Conservation (phyloP, 1,140 invertebrate species). For the Drosophila chauvacae region DNA sequence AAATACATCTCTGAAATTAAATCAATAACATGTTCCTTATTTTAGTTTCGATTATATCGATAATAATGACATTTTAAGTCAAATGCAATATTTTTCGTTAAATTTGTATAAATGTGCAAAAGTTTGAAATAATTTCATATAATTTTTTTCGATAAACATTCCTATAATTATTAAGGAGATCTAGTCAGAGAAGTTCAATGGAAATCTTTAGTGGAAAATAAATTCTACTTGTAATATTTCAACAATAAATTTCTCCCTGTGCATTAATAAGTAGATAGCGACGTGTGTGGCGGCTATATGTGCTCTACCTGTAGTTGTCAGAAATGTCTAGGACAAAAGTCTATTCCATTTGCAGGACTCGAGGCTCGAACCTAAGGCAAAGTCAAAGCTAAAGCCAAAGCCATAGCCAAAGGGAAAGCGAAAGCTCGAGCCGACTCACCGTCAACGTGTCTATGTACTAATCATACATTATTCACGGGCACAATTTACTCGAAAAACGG, state of each 20-base stretch:
- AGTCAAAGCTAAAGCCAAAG: conserved; percentile 11
- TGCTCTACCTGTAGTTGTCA: conserved; percentile 25
- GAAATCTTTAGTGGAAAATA: not conserved
- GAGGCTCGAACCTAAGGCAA: conserved; percentile 5
- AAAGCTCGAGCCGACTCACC: conserved; percentile 57
- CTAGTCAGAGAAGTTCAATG: not conserved
- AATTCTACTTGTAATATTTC: not conserved
- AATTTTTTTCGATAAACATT: fast-evolving
- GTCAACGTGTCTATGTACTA: conserved; percentile 80
- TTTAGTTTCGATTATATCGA: no score
- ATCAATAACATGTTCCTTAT: no score
- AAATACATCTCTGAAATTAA: no score
- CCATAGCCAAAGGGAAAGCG: conserved; percentile 22
- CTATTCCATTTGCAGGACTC: conserved; percentile 15
- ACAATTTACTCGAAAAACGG: conserved; percentile 82
- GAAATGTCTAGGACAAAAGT: conserved; percentile 46
- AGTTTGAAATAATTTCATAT: no score
- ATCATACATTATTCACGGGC: conserved; percentile 77
- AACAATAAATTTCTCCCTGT: not conserved
- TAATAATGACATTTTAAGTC: no score
- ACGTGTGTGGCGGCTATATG: conserved; percentile 3
- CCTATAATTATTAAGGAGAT: not conserved
- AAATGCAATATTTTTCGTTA: not conserved
- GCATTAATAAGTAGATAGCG: not conserved
- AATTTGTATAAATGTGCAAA: no score